Conservation (phyloP, 2,888 invertebrate species). For the Hetaerina titia region DNA sequence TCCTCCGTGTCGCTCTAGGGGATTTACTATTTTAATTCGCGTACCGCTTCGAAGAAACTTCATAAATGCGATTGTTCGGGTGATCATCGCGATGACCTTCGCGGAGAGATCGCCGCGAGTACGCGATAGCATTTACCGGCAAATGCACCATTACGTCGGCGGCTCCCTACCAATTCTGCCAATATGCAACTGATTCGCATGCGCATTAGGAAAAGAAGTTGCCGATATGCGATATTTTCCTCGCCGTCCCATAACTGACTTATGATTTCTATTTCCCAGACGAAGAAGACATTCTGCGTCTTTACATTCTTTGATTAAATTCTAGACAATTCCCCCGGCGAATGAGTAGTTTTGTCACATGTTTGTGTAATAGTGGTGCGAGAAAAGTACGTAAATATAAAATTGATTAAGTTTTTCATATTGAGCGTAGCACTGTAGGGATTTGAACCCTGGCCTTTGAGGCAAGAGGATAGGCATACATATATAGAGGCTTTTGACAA, state of each 20-base stretch:
- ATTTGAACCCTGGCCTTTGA: too few relatives aligned
- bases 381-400: too few relatives aligned
- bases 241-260: background rate
- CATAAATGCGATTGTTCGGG: background rate
- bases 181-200: background rate
- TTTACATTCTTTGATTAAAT: too few relatives aligned
- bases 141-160: background rate
- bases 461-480: too few relatives aligned
- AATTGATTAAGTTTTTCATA: too few relatives aligned
- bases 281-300: background rate
- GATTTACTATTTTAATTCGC: background rate
- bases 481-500: too few relatives aligned
- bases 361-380: too few relatives aligned
- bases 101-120: background rate
- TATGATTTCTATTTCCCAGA: background rate
- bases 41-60: background rate
- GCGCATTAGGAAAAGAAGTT: too few relatives aligned
- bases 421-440: too few relatives aligned
- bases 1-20: background rate
- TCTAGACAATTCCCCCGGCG: too few relatives aligned
- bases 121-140: background rate
- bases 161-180: background rate
- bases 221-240: background rate
- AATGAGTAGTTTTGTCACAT: too few relatives aligned
- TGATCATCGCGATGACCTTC: background rate